Evolutionary conservation across 2,113 vertebrate species (phyloP), one percentile per base, ranked within the genome.

Genomic region (Seriola rivoliana): DNA sequence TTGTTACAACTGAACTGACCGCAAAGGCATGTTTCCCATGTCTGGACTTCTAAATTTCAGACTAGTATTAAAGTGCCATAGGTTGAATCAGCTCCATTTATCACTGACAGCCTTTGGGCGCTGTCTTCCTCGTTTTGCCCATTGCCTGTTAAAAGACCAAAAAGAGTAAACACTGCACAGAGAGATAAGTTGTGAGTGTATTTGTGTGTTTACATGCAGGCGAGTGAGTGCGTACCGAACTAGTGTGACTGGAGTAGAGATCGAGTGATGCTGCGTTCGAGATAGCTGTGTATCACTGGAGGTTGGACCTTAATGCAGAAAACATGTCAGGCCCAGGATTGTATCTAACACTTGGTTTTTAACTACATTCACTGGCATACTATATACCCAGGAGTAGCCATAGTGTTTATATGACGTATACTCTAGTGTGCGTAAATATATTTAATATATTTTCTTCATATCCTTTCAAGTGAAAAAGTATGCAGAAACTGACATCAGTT

Each of bases 221-320:
- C 58, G 36, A 34, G 73, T 48, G 57, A 21, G n/a, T 78, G 68
- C 81, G 44, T 66, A n/a, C 48, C 29, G 8, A 55, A 42, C 48
- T 80, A 59, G 81, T 78, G 85, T 81, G 72, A 82, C 36, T 80
- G 17, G 63, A 88, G 70, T 6, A 54, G 75, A 69, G 58, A 89
- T 75, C 16, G 76, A 90, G 88, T 83, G 75, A 71, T 66, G 79
- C 8, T 1, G 44, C 59, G 32, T 57, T 73, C 65, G 40, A 70
- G 55, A 74, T 38, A 67, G 75, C 21, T 76, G 50, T 48, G 74
- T 42, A 23, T 84, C 79, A 74, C 78, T 66, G 32, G 78, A 80
- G 80, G 54, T 34, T 62, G 14, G 57, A 46, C 50, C 64, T 80
- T 86, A 90, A 93, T 93, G 90, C 87, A 92, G 48, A 91, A 93